Evolutionary conservation across 37 sponge, comb jelly and placozoan species (phyloP).

Genomic region (Tethya wilhelma): DNA sequence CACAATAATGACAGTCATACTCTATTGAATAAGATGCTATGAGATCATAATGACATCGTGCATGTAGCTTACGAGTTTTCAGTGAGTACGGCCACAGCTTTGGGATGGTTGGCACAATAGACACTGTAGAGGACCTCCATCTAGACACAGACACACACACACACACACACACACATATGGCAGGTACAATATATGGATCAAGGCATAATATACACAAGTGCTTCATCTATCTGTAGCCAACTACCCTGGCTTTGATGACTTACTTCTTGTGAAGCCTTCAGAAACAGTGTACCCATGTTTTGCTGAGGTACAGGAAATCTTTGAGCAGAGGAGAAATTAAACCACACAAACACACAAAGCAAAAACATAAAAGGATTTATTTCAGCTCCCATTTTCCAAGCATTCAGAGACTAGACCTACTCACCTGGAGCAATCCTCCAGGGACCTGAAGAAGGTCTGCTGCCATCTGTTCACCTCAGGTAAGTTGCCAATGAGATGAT

Average conservation of each 20-base stretch:
- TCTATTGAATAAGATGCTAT: not conserved
- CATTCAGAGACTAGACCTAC: not conserved
- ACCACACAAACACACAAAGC: too few relatives aligned
- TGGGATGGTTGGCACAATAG: conserved; percentile 87
- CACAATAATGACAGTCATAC: not conserved
- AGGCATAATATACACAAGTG: too few relatives aligned
- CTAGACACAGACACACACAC: conserved; percentile 46
- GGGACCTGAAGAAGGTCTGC: conserved; percentile 47
- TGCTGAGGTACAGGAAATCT: conserved; percentile 53
- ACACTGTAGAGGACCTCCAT: conserved; percentile 66
- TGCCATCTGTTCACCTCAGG: conserved; percentile 66
- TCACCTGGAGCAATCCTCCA: conserved; percentile 65
- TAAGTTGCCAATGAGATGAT: conserved; percentile 63
- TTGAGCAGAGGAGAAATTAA: too few relatives aligned
- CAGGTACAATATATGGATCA: not conserved
- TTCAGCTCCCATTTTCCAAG: not conserved
- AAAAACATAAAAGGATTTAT: not conserved
- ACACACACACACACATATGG: conserved; percentile 4
- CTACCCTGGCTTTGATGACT: too few relatives aligned
- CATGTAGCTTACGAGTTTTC: conserved; percentile 86
- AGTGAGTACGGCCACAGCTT: conserved; percentile 88
- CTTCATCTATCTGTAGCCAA: too few relatives aligned
- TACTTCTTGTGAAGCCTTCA: conserved; percentile 54
- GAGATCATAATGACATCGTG: not conserved
- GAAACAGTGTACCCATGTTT: conserved; percentile 58